Evolutionary conservation across 2,888 invertebrate species (phyloP).

Genomic region (Chirona hameri): DNA sequence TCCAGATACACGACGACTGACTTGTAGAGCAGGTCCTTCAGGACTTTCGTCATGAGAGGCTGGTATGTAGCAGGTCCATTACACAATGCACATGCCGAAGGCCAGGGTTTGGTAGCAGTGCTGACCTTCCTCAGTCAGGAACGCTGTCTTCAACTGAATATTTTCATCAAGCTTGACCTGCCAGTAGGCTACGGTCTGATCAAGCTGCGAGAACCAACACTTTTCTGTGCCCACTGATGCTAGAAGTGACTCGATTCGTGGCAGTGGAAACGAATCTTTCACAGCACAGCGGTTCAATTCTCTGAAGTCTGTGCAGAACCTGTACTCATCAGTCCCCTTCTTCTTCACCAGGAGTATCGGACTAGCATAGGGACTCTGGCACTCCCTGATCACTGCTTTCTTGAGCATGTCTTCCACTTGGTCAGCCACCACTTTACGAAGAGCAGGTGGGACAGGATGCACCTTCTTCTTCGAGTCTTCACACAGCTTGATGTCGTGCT

Average conservation of each 20-base stretch:
- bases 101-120: not conserved
- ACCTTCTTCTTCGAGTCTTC: not conserved
- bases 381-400: not conserved
- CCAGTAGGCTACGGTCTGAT: slow-evolving; percentile 26
- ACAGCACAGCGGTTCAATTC: not conserved
- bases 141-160: slow-evolving; percentile 29
- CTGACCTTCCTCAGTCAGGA: slow-evolving; percentile 14
- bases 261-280: not conserved
- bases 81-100: slow-evolving; percentile 8
- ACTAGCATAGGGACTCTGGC: not conserved
- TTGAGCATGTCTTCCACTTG: slow-evolving; percentile 23
- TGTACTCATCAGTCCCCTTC: not conserved
- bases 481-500: slow-evolving; percentile 3
- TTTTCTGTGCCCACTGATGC: no score
- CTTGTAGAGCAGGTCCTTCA: slow-evolving; percentile 13
- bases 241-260: not conserved
- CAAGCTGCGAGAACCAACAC: not conserved
- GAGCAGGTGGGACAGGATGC: not conserved
- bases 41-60: not conserved
- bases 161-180: slow-evolving; percentile 11
- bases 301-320: not conserved
- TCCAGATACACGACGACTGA: slow-evolving; percentile 13
- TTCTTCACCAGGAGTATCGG: not conserved
- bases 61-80: not conserved
- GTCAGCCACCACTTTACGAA: not conserved